Base-by-base conservation (phyloP, 2,888 invertebrate genomes). In the Achlya flavicornis region DNA sequence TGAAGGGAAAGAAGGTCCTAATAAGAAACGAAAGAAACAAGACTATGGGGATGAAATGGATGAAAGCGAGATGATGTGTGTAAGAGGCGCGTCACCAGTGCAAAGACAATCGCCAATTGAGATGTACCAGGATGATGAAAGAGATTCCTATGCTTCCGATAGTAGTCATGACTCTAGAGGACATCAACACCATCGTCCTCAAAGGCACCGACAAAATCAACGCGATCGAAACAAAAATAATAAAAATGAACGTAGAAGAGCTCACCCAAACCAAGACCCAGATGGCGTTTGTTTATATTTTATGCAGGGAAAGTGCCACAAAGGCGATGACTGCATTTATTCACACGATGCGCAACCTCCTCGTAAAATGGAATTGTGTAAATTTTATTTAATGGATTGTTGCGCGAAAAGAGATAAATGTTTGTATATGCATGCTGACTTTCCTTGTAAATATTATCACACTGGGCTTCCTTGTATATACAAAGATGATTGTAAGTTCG, bases 371-470 rank as follows among this genome's bases (percentile, higher is more conserved):
- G 99, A 99, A 89, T 92, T 99, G 3, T 99, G 99, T 91, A 99
- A 99, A 92, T 99, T 98, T 92, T 99, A 99, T 92, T 91, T 99
- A 67, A 97, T 97, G 96, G 98, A 98, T 75, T 98, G 98, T 87
- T 99, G 99, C 93, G 97, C 97, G 63, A 99, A 99, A 92, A 96
- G 98, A 79, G 98, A 98, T 77, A 97, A 98, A 90, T 99, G 99
- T 93, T 95, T 98, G 26, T 99, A 98, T 85, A 97, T 99, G 97
- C 99, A 99, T 92, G 96, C 97, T 79, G 98, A 99, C 88, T 99
- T 98, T 88, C 99, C 99, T 19, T 99, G 99, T 93, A 99, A 99
- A 94, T 99, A 97, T 93, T 98, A 97, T 90, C 99, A 99, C 86
- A 97, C 98, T 63, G 98, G 98, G 70, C 95, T 97, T 88, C 96